phyloP scores from a whole-genome alignment of 1,140 invertebrate genomes.

The Halictus rubicundus region DNA sequence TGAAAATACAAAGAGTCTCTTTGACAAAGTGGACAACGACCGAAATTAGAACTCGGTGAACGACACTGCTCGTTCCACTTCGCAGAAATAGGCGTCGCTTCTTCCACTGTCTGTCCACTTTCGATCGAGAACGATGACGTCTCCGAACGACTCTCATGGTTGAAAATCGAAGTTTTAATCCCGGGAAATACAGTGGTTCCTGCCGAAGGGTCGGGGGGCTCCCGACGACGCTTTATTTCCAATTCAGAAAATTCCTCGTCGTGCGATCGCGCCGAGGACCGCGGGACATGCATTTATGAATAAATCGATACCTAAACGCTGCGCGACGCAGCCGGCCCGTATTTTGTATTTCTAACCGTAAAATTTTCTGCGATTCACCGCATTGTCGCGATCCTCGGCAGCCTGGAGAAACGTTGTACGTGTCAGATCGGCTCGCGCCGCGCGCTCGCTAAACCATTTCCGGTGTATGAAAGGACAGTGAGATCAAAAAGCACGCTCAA shows the following conservation, averaged over 20 bases:
- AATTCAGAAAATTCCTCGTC: slow-evolving; percentile 7
- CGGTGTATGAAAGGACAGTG: slow-evolving; percentile 25
- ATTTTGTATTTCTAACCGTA: slow-evolving; percentile 25
- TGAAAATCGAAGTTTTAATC: background rate
- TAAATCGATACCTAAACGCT: slow-evolving; percentile 27
- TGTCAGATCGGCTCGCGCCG: slow-evolving; percentile 10
- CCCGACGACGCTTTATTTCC: background rate
- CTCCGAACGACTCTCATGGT: background rate
- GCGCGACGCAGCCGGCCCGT: background rate
- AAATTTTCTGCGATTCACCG: slow-evolving; percentile 22
- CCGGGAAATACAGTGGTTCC: background rate
- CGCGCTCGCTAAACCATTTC: slow-evolving; percentile 3
- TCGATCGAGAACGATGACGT: background rate
- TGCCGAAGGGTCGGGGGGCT: rapidly evolving
- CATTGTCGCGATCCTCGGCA: slow-evolving; percentile 28
- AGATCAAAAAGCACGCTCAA: slow-evolving; percentile 28
- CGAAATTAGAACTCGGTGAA: slow-evolving; percentile 42
- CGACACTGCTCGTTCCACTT: background rate
- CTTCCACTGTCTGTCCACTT: background rate
- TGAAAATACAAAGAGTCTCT: slow-evolving; percentile 21
- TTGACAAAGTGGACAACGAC: slow-evolving; percentile 9
- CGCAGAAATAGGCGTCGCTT: background rate
- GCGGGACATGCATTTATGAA: slow-evolving; percentile 35
- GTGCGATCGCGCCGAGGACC: background rate
- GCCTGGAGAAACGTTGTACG: background rate